Evolutionary conservation across 2,888 invertebrate genomes (phyloP), one percentile per base, ranked within the genome.

Genomic region (Athetis lepigone): DNA sequence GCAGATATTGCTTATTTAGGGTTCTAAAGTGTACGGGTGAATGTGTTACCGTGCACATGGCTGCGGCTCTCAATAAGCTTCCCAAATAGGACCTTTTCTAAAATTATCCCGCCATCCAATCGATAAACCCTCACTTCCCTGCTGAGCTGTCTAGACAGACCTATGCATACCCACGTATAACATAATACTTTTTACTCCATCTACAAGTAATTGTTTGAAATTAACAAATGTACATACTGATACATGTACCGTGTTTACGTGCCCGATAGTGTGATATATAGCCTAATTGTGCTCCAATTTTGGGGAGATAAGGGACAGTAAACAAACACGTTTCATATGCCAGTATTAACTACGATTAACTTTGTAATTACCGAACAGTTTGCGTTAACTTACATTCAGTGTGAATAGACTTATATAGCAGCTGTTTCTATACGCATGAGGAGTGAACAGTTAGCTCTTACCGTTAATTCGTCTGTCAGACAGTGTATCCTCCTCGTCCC

Each of bases 401-500:
- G 39, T 25, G 50, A 57, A 49, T 36, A 33, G n/a, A 18, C 29
- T 47, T 47, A 37, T 47, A 40, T 39, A 21, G 36, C 43, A 57
- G 37, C 49, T 57, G 29, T 54, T 62, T 67, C 2, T 19, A 33
- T 33, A 57, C 49, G 45, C 21, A 23, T 51, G 43, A 39, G 56
- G 13, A 19, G 39, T 27, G 25, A n/a, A 42, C 57, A 50, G 39
- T 18, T 19, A 3, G 42, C n/a, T 52, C 89, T 91, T 88, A 94
- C 94, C 94, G 83, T 93, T 89, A 46, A 91, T 85, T 42, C 88
- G 89, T 70, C 94, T 87, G 82, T 94, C 93, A 13, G 93, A 92
- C 16, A 94, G 87, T 2, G 87, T 94, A 68, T 94, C 94, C 63
- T 94, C 94, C 75, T 95, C 94, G 37, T 95, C 94, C 94, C 94